Percentiles rank a stretch among this genome's conserved stretches.
Conservation (phyloP, 1,140 invertebrate species). For the Lerema accius region DNA sequence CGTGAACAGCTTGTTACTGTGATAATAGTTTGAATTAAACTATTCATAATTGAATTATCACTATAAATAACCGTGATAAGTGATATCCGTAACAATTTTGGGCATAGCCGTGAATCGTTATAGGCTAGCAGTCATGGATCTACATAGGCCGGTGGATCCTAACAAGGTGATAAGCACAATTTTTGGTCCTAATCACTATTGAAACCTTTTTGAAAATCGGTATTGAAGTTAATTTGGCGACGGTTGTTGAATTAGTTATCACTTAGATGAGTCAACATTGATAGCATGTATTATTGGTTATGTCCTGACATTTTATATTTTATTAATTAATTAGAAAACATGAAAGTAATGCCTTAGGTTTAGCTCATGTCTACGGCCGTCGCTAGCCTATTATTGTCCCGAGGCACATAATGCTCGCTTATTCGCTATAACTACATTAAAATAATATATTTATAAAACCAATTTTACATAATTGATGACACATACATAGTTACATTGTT, state of each 20-base stretch:
- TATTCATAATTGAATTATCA: slow-evolving; percentile 41
- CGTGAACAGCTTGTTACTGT: slow-evolving; percentile 12
- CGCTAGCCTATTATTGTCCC: too few relatives aligned
- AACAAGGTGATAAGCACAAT: slow-evolving; percentile 82
- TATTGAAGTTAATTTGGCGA: too few relatives aligned
- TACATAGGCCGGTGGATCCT: slow-evolving; percentile 85
- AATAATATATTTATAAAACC: neutral
- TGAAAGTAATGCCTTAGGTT: too few relatives aligned
- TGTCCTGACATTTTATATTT: neutral
- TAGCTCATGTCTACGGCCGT: too few relatives aligned
- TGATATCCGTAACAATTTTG: slow-evolving; percentile 13
- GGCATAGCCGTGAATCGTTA: slow-evolving; percentile 16
- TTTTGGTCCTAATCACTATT: neutral
- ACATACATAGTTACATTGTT: neutral
- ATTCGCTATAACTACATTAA: too few relatives aligned
- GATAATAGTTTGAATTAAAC: slow-evolving; percentile 18
- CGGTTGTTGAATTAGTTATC: too few relatives aligned
- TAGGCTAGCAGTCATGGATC: slow-evolving; percentile 69
- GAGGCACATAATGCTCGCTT: too few relatives aligned
- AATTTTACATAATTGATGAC: neutral
- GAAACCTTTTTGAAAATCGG: neutral
- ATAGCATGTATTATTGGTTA: neutral
- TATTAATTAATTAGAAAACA: too few relatives aligned
- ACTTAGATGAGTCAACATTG: too few relatives aligned
- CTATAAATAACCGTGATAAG: slow-evolving; percentile 37